Percentiles rank a stretch among this genome's conserved stretches.
Conservation (phyloP, 2,113 vertebrate genomes). For the Cyanoderma ruficeps region DNA sequence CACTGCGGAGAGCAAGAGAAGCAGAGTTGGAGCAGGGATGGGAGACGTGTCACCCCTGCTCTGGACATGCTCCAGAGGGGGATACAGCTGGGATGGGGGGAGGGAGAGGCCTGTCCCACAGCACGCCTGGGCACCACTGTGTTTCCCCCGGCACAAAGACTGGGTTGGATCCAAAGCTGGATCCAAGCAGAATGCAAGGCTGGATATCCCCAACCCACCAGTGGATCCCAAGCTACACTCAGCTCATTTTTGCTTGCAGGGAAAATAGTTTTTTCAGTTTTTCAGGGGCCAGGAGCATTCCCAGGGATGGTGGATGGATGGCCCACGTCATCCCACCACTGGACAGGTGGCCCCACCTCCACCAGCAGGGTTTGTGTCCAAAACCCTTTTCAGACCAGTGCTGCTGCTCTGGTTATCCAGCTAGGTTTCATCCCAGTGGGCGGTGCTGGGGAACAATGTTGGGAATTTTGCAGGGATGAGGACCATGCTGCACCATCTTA, state of each 20-base stretch:
- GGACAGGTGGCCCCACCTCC: accelerated
- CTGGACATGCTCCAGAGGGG: accelerated
- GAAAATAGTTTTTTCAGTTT: neutral
- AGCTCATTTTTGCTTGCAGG: neutral
- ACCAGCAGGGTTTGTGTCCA: neutral
- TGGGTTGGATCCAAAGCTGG: neutral
- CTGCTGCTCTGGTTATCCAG: neutral
- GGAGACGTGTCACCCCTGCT: accelerated
- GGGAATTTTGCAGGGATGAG: neutral
- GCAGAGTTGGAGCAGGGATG: neutral
- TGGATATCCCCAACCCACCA: accelerated
- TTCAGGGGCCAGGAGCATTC: neutral
- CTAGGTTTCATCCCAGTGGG: neutral
- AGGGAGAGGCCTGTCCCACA: neutral
- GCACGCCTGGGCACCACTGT: accelerated
- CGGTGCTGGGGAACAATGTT: accelerated
- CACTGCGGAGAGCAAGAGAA: conserved; percentile 74
- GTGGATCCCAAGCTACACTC: neutral
- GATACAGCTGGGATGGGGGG: accelerated
- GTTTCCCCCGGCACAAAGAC: neutral
- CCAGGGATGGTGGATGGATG: neutral
- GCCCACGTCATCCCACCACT: neutral
- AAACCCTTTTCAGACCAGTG: neutral
- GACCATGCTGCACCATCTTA: conserved; percentile 46
- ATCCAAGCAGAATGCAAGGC: neutral